Evolutionary conservation across 2,888 invertebrate genomes (phyloP), one percentile per base, ranked within the genome.

Genomic region (Xanthorhoe spadicearia): DNA sequence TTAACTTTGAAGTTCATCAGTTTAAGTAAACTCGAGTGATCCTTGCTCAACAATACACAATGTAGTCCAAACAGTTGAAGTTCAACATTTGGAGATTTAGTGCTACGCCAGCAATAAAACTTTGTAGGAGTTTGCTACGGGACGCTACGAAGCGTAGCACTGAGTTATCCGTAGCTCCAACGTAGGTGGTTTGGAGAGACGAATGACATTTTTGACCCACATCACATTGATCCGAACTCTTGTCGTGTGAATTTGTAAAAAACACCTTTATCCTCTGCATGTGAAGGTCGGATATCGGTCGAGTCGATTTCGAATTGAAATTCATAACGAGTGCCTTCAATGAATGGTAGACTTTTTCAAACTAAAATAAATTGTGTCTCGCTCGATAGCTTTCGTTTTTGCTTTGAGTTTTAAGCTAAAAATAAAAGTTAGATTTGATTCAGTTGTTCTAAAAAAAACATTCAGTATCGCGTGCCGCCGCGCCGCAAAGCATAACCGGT

Each of bases 101-200:
- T 74, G 77, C 77, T 77, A 72, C 81, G 81, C 76, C 70, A 72
- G 83, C 82, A 79, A 80, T 84, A 78, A 76, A 81, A 81, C 76
- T 81, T 78, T 69, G 80, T 80, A 75, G 79, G 68, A 77, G 78
- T 80, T 78, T 68, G 69, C 72, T 71, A 70, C 74, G 69, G 35
- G 55, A 69, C 71, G 75, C 78, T 83, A 80, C 80, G 80, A 68
- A 76, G 70, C 81, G 81, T 82, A 77, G 77, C 74, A 66, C 61
- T 53, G 72, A 77, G 53, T 35, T 67, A 60, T 57, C 61, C 53
- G 52, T 72, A 78, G 77, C 74, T 59, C 73, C 64, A 68, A 75
- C 28, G 69, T 77, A 13, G 53, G 50, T 51, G 52, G 50, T 54
- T 46, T 63, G 56, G 67, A 15, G 57, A 62, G 59, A 62, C 60